These are phyloP conservation scores for Hydraecia micacea DNA, from an alignment of 2,888 invertebrate species.

Conservation along the genomic window DNA sequence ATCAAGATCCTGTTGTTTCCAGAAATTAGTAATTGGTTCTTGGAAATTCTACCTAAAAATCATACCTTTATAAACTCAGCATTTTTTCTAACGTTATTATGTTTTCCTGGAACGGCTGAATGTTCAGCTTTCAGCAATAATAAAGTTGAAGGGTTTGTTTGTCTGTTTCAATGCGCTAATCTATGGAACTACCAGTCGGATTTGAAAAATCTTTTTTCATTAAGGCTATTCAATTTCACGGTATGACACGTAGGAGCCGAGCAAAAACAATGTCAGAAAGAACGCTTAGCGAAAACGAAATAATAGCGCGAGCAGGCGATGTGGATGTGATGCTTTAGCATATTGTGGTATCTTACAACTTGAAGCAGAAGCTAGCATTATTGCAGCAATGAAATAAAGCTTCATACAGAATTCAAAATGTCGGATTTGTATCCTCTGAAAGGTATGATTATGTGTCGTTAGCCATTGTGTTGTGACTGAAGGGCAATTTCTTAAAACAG, in stretches of 20 bases:
- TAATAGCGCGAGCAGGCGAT: neutral
- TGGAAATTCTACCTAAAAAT: neutral
- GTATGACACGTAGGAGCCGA: neutral
- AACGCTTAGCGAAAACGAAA: neutral
- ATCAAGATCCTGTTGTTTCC: neutral
- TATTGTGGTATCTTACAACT: neutral
- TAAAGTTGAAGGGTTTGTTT: neutral
- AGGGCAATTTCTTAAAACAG: conserved; percentile 5
- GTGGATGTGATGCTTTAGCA: neutral
- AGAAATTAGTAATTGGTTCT: neutral
- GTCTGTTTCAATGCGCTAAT: neutral
- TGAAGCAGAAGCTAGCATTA: neutral
- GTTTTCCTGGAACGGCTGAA: neutral
- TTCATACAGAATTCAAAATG: neutral
- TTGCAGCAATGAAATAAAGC: neutral
- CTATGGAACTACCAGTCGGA: neutral
- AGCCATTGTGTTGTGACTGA: conserved; percentile 18
- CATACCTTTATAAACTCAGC: too few relatives aligned
- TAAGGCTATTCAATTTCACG: neutral
- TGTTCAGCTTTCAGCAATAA: neutral
- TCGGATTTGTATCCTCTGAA: conserved; percentile 3
- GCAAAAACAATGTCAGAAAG: neutral
- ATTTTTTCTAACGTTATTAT: too few relatives aligned
- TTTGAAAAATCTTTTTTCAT: neutral
- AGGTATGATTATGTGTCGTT: neutral